Percentiles rank a stretch among this genome's conserved stretches.
Evolutionary conservation across 2,888 invertebrate species (phyloP).

Genomic region (Sericinus montela): DNA sequence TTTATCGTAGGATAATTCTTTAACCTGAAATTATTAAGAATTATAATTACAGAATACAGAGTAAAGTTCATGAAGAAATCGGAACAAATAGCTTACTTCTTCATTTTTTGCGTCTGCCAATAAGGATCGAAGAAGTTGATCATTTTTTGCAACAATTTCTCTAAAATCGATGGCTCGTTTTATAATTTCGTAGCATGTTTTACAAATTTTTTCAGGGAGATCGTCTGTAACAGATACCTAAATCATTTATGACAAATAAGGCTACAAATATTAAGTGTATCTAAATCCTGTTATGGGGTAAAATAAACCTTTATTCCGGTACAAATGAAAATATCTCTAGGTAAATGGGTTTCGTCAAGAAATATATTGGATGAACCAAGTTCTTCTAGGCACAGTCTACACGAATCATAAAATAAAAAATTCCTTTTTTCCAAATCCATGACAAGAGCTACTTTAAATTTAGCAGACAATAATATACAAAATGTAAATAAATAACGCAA

Average conservation of each 20-base stretch:
- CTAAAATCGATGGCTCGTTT: slow-evolving; percentile 37
- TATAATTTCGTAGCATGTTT: slow-evolving; percentile 39
- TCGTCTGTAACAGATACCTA: slow-evolving; percentile 31
- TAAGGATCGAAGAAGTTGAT: slow-evolving; percentile 35
- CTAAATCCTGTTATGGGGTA: neutral
- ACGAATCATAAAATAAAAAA: slow-evolving; percentile 5
- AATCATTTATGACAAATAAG: slow-evolving; percentile 10
- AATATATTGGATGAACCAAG: neutral
- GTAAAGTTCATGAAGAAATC: neutral
- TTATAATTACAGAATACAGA: too few relatives aligned
- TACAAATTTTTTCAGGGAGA: slow-evolving; percentile 51
- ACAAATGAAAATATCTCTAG: slow-evolving; percentile 4
- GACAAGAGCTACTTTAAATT: neutral
- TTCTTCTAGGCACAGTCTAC: slow-evolving; percentile 11
- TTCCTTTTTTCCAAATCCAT: neutral
- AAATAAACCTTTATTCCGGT: slow-evolving; percentile 11
- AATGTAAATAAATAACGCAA: too few relatives aligned
- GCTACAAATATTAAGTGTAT: neutral
- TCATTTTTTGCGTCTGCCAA: slow-evolving; percentile 23
- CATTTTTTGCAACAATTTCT: slow-evolving; percentile 38
- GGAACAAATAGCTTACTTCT: slow-evolving; percentile 10
- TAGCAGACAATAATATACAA: too few relatives aligned
- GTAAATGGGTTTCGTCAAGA: neutral
- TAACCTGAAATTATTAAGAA: too few relatives aligned
- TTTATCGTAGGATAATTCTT: too few relatives aligned